phyloP scores from a whole-genome alignment of 2,888 invertebrate species.

The Diaprepes abbreviatus region DNA sequence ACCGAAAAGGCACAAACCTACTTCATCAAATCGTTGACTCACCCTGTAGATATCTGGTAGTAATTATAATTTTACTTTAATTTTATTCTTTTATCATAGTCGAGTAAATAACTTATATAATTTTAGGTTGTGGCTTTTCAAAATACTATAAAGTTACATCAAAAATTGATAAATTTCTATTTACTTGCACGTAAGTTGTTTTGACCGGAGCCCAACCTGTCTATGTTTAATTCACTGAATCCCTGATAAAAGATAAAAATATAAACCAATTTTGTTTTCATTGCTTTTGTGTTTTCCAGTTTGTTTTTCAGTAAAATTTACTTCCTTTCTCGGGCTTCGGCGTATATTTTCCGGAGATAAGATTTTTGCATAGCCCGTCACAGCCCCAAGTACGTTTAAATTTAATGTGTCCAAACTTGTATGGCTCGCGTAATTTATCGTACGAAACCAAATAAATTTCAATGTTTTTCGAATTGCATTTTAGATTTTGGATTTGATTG shows the following conservation, averaged over 20 bases:
- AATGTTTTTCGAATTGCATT: background rate
- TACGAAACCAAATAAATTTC: constrained; percentile 5
- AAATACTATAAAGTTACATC: no score
- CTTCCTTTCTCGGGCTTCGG: constrained; percentile 12
- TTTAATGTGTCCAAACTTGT: constrained; percentile 11
- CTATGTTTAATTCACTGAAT: constrained; percentile 7
- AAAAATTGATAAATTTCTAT: no score
- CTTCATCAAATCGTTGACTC: no score
- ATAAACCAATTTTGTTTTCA: constrained; percentile 20
- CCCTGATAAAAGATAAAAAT: constrained; percentile 19
- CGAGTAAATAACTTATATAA: no score
- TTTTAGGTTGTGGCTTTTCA: no score
- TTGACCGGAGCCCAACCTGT: background rate
- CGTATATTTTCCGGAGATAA: constrained; percentile 20
- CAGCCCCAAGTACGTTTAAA: constrained; percentile 17
- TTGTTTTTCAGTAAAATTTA: constrained; percentile 21
- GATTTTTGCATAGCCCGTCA: constrained; percentile 21
- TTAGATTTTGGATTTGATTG: background rate
- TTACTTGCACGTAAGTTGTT: no score
- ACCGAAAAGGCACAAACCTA: no score
- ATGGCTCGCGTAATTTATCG: constrained; percentile 12
- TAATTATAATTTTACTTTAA: no score
- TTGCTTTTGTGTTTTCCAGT: constrained; percentile 16
- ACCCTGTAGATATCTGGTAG: no score
- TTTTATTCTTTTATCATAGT: no score